Base-by-base conservation (phyloP, 2,888 invertebrate genomes). In the Melipona bicolor region DNA sequence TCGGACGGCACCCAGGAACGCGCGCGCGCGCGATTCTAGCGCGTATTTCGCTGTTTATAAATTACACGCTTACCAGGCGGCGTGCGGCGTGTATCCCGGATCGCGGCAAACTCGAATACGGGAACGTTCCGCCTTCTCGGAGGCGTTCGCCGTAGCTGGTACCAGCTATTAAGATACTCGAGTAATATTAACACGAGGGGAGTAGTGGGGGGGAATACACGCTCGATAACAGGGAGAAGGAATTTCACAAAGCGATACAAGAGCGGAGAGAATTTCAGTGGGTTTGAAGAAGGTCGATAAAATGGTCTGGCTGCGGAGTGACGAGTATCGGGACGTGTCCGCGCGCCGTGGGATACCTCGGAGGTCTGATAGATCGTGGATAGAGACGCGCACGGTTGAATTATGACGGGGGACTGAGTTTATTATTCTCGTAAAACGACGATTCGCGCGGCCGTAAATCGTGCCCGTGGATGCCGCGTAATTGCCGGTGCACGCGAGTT, bases 101-200 rank as follows among this genome's bases (percentile, higher is more conserved):
- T 61, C 69, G 81, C 24, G n/a, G n/a, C 52, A 56, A 71, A 71
- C 27, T 65, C 61, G 52, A 77, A 67, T 71, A 50, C 70, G 4
- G 62, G 65, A 54, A 24, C 61, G n/a, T 56, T 72, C 52, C 19
- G 62, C n/a, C 32, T 32, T 67, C 65, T 70, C 72, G 77, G 67
- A 64, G 32, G 32, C 32, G 32, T 4, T 32, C 32, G 32, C 27
- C 70, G 54, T 78, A 52, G 78, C 83, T 79, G 82, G 82, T 85
- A 79, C 81, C 81, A 72, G 89, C 91, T 90, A 91, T 91, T 91
- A 91, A 91, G 91, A 91, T 91, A 90, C 91, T 91, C 89, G 89
- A 90, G 85, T 90, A 91, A 91, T 91, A 91, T 91, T 90, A 90
- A 86, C 87, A 87, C 68, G 81, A 79, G 27, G 83, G 68, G 9